These are phyloP conservation scores for Petromus typicus DNA, from an alignment of 2,113 vertebrate species.

Conservation along the genomic window DNA sequence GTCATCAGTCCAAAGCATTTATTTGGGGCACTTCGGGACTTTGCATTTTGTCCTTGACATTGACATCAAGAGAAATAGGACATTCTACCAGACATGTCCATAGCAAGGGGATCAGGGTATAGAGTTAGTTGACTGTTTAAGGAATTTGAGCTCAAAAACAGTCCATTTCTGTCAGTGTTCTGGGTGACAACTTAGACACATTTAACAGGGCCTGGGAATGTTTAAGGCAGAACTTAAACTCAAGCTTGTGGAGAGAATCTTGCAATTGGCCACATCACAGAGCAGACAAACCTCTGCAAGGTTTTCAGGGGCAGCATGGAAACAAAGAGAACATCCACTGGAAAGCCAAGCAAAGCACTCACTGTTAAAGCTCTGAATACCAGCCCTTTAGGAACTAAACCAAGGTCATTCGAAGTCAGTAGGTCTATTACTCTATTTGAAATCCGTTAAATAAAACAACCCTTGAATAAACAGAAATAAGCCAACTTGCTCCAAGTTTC, in stretches of 20 bases:
- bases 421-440: neutral
- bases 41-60: neutral
- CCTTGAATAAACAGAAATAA: neutral
- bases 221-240: neutral
- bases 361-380: neutral
- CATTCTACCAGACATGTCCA: neutral
- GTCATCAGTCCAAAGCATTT: neutral
- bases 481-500: neutral
- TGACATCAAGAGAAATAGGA: neutral
- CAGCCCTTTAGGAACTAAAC: neutral
- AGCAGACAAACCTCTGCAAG: neutral
- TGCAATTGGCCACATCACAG: neutral
- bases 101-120: neutral
- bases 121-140: neutral
- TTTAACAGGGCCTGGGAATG: neutral
- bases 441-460: conserved; percentile 24
- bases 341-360: no score
- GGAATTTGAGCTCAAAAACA: neutral
- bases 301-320: neutral
- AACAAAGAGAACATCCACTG: neutral
- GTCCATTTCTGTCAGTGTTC: neutral
- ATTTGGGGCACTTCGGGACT: neutral
- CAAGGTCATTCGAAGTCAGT: neutral
- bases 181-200: neutral
- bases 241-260: neutral